Evolutionary conservation across 1,140 invertebrate species (phyloP).

Genomic region (Proales similis): DNA sequence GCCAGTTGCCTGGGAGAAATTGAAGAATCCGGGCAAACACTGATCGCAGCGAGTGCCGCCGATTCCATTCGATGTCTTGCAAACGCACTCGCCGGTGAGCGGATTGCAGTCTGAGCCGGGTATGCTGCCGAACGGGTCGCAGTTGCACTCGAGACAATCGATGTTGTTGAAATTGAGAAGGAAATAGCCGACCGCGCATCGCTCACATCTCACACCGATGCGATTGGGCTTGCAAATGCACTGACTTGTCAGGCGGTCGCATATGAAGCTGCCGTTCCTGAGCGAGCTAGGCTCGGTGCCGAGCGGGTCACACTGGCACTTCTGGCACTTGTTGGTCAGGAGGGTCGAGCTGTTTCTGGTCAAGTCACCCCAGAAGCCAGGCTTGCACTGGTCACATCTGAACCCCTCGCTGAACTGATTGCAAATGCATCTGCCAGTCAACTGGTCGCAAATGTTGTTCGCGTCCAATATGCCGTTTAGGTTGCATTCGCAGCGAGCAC

Average conservation of each 20-base stretch:
- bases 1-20: constrained; percentile 62
- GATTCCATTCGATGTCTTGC: constrained; percentile 67
- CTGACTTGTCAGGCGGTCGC: constrained; percentile 61
- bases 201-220: constrained; percentile 80
- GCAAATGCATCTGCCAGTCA: constrained; percentile 28
- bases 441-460: constrained; percentile 33
- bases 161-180: constrained; percentile 39
- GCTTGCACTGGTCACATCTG: constrained; percentile 63
- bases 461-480: constrained; percentile 75
- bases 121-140: constrained; percentile 73
- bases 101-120: constrained; percentile 86
- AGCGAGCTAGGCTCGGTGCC: constrained; percentile 39
- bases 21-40: constrained; percentile 69
- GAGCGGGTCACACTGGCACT: constrained; percentile 55
- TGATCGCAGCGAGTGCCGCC: constrained; percentile 77
- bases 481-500: constrained; percentile 84
- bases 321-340: constrained; percentile 69
- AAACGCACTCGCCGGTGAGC: constrained; percentile 70
- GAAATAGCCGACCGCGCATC: constrained; percentile 69
- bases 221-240: constrained; percentile 92
- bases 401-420: constrained; percentile 59
- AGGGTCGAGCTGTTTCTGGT: constrained; percentile 64
- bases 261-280: constrained; percentile 6
- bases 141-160: constrained; percentile 66
- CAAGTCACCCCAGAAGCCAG: constrained; percentile 7